A percentile compares a stretch with the other conserved stretches of the same genome.
Evolutionary conservation across 1,140 invertebrate genomes (phyloP).

Genomic region (Lucilia sericata): DNA sequence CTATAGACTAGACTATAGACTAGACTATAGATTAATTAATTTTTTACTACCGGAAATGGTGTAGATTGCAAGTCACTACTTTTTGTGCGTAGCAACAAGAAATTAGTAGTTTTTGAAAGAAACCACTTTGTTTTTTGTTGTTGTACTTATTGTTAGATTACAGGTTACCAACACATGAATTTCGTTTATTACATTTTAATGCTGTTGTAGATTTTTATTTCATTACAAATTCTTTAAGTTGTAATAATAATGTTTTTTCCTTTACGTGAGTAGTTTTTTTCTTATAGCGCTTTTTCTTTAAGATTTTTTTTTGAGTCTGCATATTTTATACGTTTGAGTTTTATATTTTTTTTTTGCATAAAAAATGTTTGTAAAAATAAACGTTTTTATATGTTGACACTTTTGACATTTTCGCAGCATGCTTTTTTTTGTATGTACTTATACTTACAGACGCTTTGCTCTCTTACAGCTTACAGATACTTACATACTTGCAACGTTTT

Average conservation of each 20-base stretch:
- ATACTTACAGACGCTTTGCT: no score
- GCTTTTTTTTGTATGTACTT: neutral
- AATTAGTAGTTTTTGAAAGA: conserved; percentile 27
- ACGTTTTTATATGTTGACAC: conserved; percentile 36
- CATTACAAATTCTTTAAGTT: conserved; percentile 16
- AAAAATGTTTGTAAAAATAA: neutral
- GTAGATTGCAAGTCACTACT: neutral
- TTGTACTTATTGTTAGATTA: conserved; percentile 10
- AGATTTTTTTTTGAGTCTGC: neutral
- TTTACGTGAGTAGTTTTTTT: neutral
- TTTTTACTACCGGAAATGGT: neutral
- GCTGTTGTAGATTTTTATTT: neutral
- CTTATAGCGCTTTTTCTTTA: no score
- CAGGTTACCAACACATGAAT: neutral
- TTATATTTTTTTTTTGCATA: neutral
- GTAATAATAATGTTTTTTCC: neutral
- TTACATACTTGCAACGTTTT: no score
- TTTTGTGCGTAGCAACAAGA: conserved; percentile 11
- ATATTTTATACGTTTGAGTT: conserved; percentile 1
- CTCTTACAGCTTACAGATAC: no score
- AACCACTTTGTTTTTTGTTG: conserved; percentile 14
- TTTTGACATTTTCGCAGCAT: conserved; percentile 41
- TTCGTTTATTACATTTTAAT: neutral
- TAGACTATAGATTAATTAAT: no score
- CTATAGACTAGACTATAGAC: no score